phyloP scores from a whole-genome alignment of 2,797 vertebrate genomes.

The Tamandua tetradactyla region DNA sequence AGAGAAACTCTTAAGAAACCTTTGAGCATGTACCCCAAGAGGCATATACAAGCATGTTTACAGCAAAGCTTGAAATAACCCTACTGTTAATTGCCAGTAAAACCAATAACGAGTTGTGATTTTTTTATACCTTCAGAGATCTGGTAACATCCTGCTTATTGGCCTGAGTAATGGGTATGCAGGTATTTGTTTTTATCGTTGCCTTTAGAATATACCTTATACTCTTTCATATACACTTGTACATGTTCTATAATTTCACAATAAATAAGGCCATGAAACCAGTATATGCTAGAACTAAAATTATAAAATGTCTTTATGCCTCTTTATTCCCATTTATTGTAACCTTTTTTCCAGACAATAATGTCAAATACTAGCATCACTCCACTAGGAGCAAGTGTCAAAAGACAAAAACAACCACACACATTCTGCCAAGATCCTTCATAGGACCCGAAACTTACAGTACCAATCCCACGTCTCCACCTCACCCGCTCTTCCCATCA shows the following conservation, averaged over 20 bases:
- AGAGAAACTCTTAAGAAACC: conserved; percentile 26
- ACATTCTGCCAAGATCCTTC: background rate
- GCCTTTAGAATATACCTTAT: background rate
- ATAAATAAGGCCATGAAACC: background rate
- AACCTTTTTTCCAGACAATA: background rate
- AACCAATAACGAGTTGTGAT: background rate
- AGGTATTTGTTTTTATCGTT: background rate
- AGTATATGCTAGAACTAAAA: background rate
- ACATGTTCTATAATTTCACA: background rate
- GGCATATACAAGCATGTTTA: background rate
- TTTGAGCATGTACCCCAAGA: background rate
- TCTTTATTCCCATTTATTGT: background rate
- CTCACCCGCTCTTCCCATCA: background rate
- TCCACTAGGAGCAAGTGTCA: background rate
- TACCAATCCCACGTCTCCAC: background rate
- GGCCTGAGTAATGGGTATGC: background rate
- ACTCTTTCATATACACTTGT: background rate
- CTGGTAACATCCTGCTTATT: background rate
- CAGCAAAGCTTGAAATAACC: background rate
- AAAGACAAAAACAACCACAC: background rate
- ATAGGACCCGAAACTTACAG: background rate
- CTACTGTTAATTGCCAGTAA: background rate
- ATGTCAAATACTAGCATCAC: background rate
- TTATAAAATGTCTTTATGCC: background rate
- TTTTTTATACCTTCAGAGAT: background rate